phyloP scores from a whole-genome alignment of 2,797 vertebrate genomes.

The Betta splendens region DNA sequence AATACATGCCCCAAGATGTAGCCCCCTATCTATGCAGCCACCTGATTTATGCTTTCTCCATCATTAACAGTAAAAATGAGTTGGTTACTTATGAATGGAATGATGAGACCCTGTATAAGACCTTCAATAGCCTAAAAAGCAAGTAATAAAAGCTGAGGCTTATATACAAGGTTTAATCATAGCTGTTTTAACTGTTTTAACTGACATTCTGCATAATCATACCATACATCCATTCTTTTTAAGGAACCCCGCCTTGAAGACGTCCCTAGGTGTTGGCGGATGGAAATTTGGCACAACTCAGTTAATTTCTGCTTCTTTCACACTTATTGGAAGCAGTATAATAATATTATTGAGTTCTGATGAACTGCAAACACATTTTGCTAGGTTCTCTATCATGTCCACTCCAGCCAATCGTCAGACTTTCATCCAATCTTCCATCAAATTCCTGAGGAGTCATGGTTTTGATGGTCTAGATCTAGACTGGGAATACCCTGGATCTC shows the following conservation, averaged over 20 bases:
- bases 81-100: conserved; percentile 78
- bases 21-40: conserved; percentile 85
- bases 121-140: conserved; percentile 81
- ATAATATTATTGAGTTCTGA: no score
- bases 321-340: no score
- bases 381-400: conserved; percentile 85
- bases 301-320: conserved; percentile 50
- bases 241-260: conserved; percentile 83
- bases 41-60: conserved; percentile 85
- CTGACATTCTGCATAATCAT: neutral
- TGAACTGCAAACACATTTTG: neutral
- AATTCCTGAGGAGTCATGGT: conserved; percentile 80
- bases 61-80: conserved; percentile 73
- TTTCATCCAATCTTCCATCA: conserved; percentile 83
- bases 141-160: conserved; percentile 57
- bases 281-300: conserved; percentile 84
- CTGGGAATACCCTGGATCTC: conserved; percentile 85
- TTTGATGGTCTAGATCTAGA: conserved; percentile 89
- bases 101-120: conserved; percentile 77
- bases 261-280: conserved; percentile 83
- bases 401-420: conserved; percentile 71
- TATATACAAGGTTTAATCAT: neutral
- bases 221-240: conserved; percentile 4
- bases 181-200: no score
- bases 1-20: conserved; percentile 73